Percentiles rank a stretch among this genome's conserved stretches.
phyloP scores from a whole-genome alignment of 1,140 invertebrate genomes.

The Bombus balteatus region DNA sequence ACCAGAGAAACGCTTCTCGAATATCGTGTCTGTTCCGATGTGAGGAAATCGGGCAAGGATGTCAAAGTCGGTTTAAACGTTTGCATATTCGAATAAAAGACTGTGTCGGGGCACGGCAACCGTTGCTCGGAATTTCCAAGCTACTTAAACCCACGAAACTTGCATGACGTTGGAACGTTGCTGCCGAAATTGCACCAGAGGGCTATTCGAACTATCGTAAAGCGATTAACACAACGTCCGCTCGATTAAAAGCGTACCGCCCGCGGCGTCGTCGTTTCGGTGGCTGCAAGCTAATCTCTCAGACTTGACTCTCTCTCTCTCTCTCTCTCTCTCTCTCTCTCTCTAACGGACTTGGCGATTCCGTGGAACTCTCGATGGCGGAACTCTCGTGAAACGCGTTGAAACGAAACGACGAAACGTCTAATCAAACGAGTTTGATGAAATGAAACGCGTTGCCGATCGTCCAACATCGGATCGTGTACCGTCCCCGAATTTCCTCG shows the following conservation, averaged over 20 bases:
- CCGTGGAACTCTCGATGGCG: too few relatives aligned
- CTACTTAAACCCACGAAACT: neutral
- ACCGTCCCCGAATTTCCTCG: neutral
- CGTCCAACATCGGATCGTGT: neutral
- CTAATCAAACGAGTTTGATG: neutral
- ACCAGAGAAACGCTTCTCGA: neutral
- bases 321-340: too few relatives aligned
- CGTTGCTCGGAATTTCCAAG: neutral
- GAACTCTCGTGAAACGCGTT: neutral
- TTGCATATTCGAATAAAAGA: neutral
- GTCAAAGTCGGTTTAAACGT: too few relatives aligned
- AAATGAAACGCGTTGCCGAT: neutral
- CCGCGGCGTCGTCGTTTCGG: neutral
- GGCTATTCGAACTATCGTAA: slow-evolving; percentile 17
- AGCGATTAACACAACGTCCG: slow-evolving; percentile 15
- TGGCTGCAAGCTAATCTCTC: neutral
- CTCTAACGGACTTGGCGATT: too few relatives aligned
- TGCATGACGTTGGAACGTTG: neutral
- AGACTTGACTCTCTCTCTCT: too few relatives aligned
- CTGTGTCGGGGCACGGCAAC: neutral
- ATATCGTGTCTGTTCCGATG: neutral
- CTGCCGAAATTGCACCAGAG: neutral
- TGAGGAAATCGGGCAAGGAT: too few relatives aligned
- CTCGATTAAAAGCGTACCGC: neutral
- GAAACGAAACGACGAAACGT: neutral